Percentiles rank a stretch among this genome's conserved stretches.
Conservation (phyloP, 1,140 invertebrate genomes). For the Panagrolaimus sp. region DNA sequence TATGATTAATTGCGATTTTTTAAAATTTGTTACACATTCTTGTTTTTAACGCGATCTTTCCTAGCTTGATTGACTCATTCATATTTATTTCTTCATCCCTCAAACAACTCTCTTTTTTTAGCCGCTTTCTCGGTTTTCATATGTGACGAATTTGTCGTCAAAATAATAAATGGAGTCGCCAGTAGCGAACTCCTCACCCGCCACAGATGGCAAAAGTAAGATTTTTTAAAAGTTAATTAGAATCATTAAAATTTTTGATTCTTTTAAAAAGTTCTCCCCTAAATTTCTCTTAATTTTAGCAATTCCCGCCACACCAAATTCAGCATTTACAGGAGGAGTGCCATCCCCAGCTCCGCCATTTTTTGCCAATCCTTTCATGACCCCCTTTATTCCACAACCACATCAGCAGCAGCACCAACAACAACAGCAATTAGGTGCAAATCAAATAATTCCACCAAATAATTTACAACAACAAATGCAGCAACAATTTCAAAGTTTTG, state of each 20-base stretch:
- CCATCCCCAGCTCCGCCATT: slow-evolving; percentile 39
- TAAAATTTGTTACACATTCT: too few relatives aligned
- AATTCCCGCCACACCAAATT: slow-evolving; percentile 6
- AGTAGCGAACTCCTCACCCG: background rate
- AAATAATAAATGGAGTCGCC: slow-evolving; percentile 8
- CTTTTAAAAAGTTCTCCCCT: background rate
- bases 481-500: slow-evolving; percentile 10
- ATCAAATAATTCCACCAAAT: slow-evolving; percentile 6
- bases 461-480: background rate
- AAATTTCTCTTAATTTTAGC: background rate
- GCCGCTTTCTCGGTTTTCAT: too few relatives aligned
- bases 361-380: slow-evolving; percentile 53
- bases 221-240: too few relatives aligned
- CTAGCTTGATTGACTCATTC: too few relatives aligned
- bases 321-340: background rate
- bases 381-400: slow-evolving; percentile 43
- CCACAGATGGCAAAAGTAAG: background rate
- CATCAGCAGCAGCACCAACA: background rate
- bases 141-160: too few relatives aligned
- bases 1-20: too few relatives aligned
- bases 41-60: too few relatives aligned
- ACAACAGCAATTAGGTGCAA: background rate
- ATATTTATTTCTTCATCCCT: too few relatives aligned
- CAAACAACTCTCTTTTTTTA: too few relatives aligned
- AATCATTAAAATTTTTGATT: too few relatives aligned